Evolutionary conservation across 2,113 vertebrate genomes (phyloP), one percentile per base, ranked within the genome.

Genomic region (Murina feae): DNA sequence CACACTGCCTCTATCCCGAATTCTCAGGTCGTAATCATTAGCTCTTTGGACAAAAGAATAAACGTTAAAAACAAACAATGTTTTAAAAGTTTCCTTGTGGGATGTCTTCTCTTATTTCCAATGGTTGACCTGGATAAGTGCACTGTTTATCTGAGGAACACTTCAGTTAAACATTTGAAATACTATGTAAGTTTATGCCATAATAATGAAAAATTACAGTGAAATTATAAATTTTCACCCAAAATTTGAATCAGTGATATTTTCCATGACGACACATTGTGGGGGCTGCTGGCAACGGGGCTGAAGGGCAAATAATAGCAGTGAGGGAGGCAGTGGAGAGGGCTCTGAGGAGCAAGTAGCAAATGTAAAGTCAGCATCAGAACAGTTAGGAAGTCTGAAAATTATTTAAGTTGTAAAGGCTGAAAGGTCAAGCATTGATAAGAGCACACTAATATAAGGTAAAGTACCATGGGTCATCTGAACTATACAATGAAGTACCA

Each of bases 141-240:
- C 37, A 42, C 12, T 86, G 68, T 79, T 69, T 17, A 76, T 80
- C 30, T 53, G 58, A 82, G 76, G 17, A 81, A 69, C 4, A 60
- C 44, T 86, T 90, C 47, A 74, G 68, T 91, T 87, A 92, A 91
- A 85, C 86, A 87, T 93, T n/a, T 85, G 82, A 94, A 89, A 55
- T 25, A 72, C 32, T 20, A 49, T 47, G 4, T 49, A 63, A 66
- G 14, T 53, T 89, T 82, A 39, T 51, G 90, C 68, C 20, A 83
- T 6, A 14, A 18, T 20, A 69, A 69, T 60, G 39, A 76, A 18
- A 72, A 66, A 85, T 30, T 92, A 75, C 2, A 65, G 5, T 63
- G 42, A 68, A 81, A 42, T 37, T 69, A 63, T 10, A 82, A 63
- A 42, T 79, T 82, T 32, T 42, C 6, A 83, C 8, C n/a, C 55